These are phyloP conservation scores for Asobara japonica DNA, from an alignment of 1,140 invertebrate species.

Conservation along the genomic window DNA sequence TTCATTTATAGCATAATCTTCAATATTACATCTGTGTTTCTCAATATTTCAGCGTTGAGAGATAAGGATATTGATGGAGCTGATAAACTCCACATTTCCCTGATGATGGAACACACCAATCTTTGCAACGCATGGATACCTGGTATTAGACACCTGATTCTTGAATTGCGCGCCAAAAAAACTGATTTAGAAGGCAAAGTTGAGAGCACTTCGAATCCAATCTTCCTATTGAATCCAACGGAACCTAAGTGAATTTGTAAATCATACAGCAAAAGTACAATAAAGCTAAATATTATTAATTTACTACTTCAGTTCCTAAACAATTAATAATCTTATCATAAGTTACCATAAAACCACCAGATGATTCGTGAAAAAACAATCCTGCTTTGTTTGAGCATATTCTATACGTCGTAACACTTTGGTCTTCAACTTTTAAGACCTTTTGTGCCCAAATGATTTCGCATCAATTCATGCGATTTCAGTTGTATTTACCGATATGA, in stretches of 20 bases:
- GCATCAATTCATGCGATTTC: too few species aligned
- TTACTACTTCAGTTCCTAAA: not conserved
- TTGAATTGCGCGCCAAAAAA: slow-evolving; percentile 49
- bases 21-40: slow-evolving; percentile 15
- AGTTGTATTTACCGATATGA: too few species aligned
- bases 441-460: too few species aligned
- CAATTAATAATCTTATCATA: not conserved
- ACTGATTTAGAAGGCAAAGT: not conserved
- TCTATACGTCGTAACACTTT: too few species aligned
- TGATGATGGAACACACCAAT: slow-evolving; percentile 62
- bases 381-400: too few species aligned
- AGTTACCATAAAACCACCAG: too few species aligned
- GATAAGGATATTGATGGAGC: slow-evolving; percentile 53
- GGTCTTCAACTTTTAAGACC: too few species aligned
- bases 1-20: too few species aligned
- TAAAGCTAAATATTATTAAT: too few species aligned
- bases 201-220: not conserved
- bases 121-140: slow-evolving; percentile 65
- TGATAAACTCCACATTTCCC: slow-evolving; percentile 59
- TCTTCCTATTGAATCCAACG: slow-evolving; percentile 14
- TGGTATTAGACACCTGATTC: slow-evolving; percentile 61
- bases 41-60: slow-evolving; percentile 56
- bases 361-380: too few species aligned
- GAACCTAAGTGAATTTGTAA: not conserved
- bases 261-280: not conserved